These are phyloP conservation scores for Pedetes capensis DNA, from an alignment of 2,113 vertebrate species.

Conservation along the genomic window DNA sequence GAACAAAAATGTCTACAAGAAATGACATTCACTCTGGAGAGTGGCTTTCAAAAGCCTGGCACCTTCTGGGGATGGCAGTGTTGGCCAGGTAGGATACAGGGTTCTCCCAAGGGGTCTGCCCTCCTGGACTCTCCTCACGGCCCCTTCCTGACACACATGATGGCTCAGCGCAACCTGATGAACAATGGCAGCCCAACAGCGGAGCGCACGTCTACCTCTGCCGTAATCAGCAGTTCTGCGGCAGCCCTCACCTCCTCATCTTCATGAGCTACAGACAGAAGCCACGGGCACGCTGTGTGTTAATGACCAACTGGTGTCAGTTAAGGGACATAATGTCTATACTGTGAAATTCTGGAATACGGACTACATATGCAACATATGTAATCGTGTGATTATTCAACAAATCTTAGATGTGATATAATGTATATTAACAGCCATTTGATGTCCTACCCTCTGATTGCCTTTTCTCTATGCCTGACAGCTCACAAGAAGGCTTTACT, in stretches of 20 bases:
- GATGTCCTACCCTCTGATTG: not conserved
- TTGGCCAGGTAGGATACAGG: not conserved
- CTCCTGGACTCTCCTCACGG: not conserved
- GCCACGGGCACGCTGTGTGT: not conserved
- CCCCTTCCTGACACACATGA: not conserved
- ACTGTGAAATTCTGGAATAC: rapidly evolving
- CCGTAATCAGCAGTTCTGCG: not conserved
- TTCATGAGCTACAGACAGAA: not conserved
- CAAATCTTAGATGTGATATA: rapidly evolving
- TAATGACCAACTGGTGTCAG: not conserved
- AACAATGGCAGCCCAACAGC: rapidly evolving
- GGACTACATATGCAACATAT: not conserved
- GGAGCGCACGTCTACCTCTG: rapidly evolving
- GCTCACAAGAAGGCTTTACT: not conserved
- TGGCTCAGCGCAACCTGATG: no score
- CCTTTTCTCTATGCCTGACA: not conserved
- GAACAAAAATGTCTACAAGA: not conserved
- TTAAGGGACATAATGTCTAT: rapidly evolving
- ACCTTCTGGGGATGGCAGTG: not conserved
- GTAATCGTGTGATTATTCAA: not conserved
- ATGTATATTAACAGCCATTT: no score
- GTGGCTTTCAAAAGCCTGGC: no score
- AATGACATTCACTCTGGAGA: not conserved
- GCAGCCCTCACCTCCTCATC: not conserved
- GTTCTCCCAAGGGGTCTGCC: no score